phyloP scores from a whole-genome alignment of 2,797 vertebrate species.

The Spondyliosoma cantharus region DNA sequence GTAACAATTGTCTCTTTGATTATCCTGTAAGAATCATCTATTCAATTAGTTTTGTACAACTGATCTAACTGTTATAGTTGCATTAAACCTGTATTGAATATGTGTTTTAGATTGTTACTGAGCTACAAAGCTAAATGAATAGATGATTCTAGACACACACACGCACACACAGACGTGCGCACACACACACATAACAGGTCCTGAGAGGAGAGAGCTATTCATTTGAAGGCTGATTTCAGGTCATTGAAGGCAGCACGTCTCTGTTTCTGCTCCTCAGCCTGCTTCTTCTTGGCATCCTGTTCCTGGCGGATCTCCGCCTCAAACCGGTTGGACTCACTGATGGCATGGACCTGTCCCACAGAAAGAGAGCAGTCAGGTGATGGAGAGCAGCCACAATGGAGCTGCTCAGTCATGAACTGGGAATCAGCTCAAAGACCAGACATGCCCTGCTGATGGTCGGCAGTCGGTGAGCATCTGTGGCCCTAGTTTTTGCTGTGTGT shows the following conservation, averaged over 20 bases:
- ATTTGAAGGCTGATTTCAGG: constrained; percentile 91
- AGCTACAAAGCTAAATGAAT: background rate
- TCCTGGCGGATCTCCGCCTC: constrained; percentile 95
- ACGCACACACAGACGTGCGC: constrained; percentile 1
- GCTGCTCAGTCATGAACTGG: background rate
- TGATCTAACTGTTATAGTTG: background rate
- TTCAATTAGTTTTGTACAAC: constrained; percentile 2
- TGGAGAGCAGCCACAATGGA: background rate
- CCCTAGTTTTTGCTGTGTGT: too few species aligned
- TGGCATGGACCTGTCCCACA: constrained; percentile 88
- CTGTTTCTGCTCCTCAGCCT: constrained; percentile 92
- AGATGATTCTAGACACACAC: background rate
- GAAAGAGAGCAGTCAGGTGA: constrained; percentile 5
- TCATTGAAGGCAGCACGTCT: constrained; percentile 93
- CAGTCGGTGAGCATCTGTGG: too few species aligned
- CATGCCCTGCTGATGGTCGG: too few species aligned
- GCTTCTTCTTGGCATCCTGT: constrained; percentile 92
- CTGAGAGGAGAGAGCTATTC: constrained; percentile 37
- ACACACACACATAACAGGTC: constrained; percentile 5
- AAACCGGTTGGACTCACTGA: constrained; percentile 89
- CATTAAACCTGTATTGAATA: background rate
- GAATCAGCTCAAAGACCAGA: too few species aligned
- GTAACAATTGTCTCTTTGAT: background rate
- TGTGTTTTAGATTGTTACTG: background rate
- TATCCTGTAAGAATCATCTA: background rate